Percentiles rank a stretch among this genome's conserved stretches.
Conservation (phyloP, 2,113 vertebrate species). For the Phaethornis superciliosus region DNA sequence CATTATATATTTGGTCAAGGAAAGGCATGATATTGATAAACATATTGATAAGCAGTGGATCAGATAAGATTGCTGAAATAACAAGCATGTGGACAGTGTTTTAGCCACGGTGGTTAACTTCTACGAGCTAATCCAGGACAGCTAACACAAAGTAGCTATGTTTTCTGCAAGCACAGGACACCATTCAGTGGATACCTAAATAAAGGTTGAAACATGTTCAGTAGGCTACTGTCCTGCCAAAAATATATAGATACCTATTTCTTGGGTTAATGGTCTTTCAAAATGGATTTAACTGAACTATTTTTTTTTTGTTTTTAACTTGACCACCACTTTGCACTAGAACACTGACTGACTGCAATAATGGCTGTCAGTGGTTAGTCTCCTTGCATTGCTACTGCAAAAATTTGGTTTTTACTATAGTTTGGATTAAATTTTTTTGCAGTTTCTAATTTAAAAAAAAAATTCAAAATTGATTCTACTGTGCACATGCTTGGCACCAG, state of each 20-base stretch:
- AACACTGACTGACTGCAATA: background rate
- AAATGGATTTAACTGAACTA: background rate
- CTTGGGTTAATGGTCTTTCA: background rate
- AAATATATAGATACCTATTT: background rate
- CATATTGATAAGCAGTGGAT: background rate
- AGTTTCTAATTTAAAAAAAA: background rate
- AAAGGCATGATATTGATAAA: background rate
- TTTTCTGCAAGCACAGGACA: background rate
- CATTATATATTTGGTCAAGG: background rate
- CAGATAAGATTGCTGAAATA: background rate
- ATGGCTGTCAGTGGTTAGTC: background rate
- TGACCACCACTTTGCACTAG: background rate
- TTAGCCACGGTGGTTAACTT: background rate
- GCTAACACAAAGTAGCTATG: background rate
- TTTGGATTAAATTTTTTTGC: background rate
- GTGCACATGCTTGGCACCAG: background rate
- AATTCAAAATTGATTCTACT: background rate
- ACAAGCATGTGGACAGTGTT: background rate
- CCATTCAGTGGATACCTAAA: background rate
- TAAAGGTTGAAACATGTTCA: background rate
- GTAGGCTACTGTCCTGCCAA: background rate
- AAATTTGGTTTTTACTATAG: background rate
- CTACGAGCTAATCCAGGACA: background rate
- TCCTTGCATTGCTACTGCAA: background rate
- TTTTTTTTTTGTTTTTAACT: background rate